Base-by-base conservation (phyloP, 2,797 vertebrate genomes). In the Onychomys leucogaster region DNA sequence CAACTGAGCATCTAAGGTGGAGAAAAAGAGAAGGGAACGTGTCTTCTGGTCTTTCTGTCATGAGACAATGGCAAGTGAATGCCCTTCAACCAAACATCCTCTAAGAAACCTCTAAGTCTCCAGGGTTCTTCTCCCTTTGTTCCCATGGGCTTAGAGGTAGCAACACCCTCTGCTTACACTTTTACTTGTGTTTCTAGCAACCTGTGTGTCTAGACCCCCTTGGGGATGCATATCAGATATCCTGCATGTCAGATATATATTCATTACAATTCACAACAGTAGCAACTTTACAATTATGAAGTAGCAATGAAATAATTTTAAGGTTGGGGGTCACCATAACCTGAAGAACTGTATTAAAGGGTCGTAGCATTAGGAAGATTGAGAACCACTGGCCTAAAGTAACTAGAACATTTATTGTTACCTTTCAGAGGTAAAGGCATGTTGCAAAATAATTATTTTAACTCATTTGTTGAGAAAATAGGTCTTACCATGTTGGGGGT, bases 391-490 rank as follows among this genome's bases (percentile, higher is more conserved):
- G 3, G 29, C 37, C 14, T 55, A 2, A 2, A 16, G 55, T 32
- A 46, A 13, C 32, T 25, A 73, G 23, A 43, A 32, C 63, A 82
- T 71, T 82, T 73, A 43, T 78, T 32, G 2, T 52, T 76, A 82
- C 2, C 21, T 32, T 67, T 71, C 37, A 86, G 34, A 77, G 4
- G 83, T n/a, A 78, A 49, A 85, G 85, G 41, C 77, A 0, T 5
- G 27, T 77, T 29, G 23, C 23, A 92, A 89, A 91, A n/a, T 87
- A 93, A 90, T 90, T 94, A 84, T 21, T 84, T 78, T 52, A 67
- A 59, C 34, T 65, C 73, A 77, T 46, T 89, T 92, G 37, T 69
- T 37, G 13, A n/a, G 29, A 11, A 76, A 76, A 67, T 81, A 5
- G 4, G 5, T 78, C 61, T 89, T 82, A 21, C 86, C 59, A 9